Percentiles rank a stretch among this genome's conserved stretches.
Conservation (phyloP, 2,113 vertebrate species). For the Scytalopus superciliaris region DNA sequence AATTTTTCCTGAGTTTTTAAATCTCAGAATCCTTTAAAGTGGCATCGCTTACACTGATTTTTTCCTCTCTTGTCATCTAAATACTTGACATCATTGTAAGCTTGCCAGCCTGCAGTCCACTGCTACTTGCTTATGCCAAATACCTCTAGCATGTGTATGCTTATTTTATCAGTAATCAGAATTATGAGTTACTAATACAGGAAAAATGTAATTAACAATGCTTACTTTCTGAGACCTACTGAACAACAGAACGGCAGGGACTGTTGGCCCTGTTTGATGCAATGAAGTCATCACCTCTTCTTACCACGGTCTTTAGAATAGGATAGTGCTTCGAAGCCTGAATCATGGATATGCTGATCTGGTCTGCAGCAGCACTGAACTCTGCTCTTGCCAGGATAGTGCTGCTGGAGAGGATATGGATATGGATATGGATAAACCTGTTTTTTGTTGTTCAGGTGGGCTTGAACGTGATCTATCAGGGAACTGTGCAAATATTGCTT, state of each 20-base stretch:
- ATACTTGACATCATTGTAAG: neutral
- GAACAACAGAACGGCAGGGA: neutral
- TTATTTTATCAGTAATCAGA: neutral
- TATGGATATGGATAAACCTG: neutral
- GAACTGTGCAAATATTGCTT: neutral
- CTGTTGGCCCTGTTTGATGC: neutral
- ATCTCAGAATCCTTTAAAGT: neutral
- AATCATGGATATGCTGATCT: neutral
- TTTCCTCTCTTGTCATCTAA: neutral
- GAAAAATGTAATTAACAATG: neutral
- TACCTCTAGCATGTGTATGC: neutral
- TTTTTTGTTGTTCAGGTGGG: neutral
- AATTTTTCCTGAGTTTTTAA: neutral
- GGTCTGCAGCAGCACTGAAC: neutral
- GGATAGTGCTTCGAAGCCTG: neutral
- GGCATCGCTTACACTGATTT: neutral
- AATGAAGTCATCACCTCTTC: neutral
- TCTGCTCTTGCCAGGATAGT: neutral
- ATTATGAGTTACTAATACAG: neutral
- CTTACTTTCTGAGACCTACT: neutral
- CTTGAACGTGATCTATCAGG: neutral
- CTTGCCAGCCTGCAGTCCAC: neutral
- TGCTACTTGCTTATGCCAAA: constrained; percentile 20
- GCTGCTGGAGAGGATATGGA: neutral
- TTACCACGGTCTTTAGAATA: neutral